Base-by-base conservation (phyloP, 2,113 vertebrate genomes). In the Elaphurus davidianus region DNA sequence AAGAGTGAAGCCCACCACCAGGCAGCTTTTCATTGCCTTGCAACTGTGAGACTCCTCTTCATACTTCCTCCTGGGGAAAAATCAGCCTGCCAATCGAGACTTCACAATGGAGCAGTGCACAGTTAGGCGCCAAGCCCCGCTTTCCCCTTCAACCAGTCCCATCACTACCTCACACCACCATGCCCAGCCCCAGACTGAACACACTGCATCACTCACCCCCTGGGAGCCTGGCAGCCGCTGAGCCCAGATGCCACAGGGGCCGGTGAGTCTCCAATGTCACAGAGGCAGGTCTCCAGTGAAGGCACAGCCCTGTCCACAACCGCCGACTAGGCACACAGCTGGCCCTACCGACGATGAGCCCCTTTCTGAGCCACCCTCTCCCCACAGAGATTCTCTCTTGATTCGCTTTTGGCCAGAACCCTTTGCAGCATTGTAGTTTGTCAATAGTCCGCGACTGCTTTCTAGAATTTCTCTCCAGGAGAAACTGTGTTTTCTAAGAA, bases 391-490 rank as follows among this genome's bases (percentile, higher is more conserved):
- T 89, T 87, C 98, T 96, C 98, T 97, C 97, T 97, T 96, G 88
- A 91, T 93, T 98, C 87, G 5, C 83, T 98, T 96, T 98, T 98
- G 96, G 98, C 95, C 88, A 96, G 91, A 91, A 52, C 90, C 96
- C 92, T 98, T 98, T 92, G 50, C 91, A 94, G 91, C 60, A 94
- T 98, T 98, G 97, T 78, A 93, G 82, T 98, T 98, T 97, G 57
- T 98, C 91, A 98, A 97, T 96, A 98, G 89, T 97, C 94, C 81
- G n/a, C 81, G 67, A 94, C 92, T 97, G 82, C 98, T 97, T 98
- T 98, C 98, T 98, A 99, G 98, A 98, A 98, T 98, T 98, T 98
- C 96, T 98, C 97, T 90, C 97, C 91, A 81, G 92, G 89, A 87
- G 85, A 95, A 95, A 97, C 55, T 97, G 81, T 85, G 93, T 98